Percentiles rank a stretch among this genome's conserved stretches.
These are phyloP conservation scores for Cetoscarus ocellatus DNA, from an alignment of 2,797 vertebrate species.

Conservation along the genomic window DNA sequence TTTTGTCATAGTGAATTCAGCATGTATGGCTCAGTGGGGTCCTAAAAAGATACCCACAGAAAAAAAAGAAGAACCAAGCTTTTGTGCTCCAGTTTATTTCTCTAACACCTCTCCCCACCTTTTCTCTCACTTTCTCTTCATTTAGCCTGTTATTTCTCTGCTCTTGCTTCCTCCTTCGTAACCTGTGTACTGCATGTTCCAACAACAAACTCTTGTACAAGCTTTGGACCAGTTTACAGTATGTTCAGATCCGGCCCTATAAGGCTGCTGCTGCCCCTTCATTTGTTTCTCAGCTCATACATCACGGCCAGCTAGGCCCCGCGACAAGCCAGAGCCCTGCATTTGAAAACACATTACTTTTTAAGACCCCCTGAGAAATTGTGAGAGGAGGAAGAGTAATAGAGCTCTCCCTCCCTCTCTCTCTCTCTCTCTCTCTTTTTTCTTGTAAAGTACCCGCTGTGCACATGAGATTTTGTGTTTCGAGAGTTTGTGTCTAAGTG, in stretches of 20 bases:
- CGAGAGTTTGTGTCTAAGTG: slow-evolving; percentile 12
- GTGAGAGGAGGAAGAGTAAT: slow-evolving; percentile 75
- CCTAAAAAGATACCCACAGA: neutral
- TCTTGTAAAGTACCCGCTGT: slow-evolving; percentile 68
- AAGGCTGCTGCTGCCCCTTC: slow-evolving; percentile 49
- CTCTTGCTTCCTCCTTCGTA: neutral
- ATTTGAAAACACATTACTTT: slow-evolving; percentile 81
- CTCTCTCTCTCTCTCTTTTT: slow-evolving; percentile 57
- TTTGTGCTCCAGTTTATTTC: neutral
- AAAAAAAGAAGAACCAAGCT: neutral
- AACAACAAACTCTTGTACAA: slow-evolving; percentile 25
- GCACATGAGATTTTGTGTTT: slow-evolving; percentile 63
- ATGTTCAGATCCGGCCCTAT: slow-evolving; percentile 13
- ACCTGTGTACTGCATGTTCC: slow-evolving; percentile 14
- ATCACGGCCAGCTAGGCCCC: slow-evolving; percentile 57
- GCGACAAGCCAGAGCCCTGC: slow-evolving; percentile 71
- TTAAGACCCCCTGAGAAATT: slow-evolving; percentile 79
- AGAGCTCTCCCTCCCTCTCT: slow-evolving; percentile 63
- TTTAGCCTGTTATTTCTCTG: slow-evolving; percentile 1
- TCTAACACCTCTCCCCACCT: too few relatives aligned
- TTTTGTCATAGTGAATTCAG: neutral
- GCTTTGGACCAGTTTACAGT: neutral
- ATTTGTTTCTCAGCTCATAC: slow-evolving; percentile 64
- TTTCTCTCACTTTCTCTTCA: neutral
- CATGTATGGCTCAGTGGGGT: neutral